Conservation (phyloP, 2,888 invertebrate species). For the Bellardia bayeri region DNA sequence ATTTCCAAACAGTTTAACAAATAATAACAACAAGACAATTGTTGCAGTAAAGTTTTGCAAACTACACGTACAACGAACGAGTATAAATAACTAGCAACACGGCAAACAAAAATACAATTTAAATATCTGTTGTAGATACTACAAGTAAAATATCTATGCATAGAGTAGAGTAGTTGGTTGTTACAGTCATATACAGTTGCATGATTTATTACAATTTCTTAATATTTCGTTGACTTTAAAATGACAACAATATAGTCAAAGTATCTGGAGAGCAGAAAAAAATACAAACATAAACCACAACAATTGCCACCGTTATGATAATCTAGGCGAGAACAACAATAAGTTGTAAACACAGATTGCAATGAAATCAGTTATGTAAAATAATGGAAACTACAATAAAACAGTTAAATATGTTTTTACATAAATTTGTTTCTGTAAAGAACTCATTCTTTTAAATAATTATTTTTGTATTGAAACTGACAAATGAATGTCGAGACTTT, state of each 20-base stretch:
- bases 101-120: not conserved
- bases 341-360: conserved; percentile 22
- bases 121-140: conserved; percentile 32
- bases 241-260: conserved; percentile 52
- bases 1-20: conserved; percentile 61
- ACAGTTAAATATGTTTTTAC: not conserved
- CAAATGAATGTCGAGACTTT: conserved; percentile 23
- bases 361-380: not conserved
- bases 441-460: not conserved
- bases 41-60: conserved; percentile 52
- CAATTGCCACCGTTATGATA: conserved; percentile 60
- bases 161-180: not conserved
- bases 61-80: not conserved
- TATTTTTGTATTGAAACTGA: not conserved
- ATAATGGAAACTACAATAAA: not conserved
- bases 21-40: conserved; percentile 40
- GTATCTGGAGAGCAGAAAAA: conserved; percentile 19
- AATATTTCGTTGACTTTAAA: conserved; percentile 59
- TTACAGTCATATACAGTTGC: conserved; percentile 31
- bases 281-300: conserved; percentile 31
- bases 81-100: not conserved
- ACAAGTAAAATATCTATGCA: not conserved
- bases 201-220: conserved; percentile 67
- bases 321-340: conserved; percentile 45
- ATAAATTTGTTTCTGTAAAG: not conserved